Percentiles rank a stretch among this genome's conserved stretches.
These are phyloP conservation scores for Drosophila suzukii DNA, from an alignment of 1,140 invertebrate genomes.

Conservation along the genomic window DNA sequence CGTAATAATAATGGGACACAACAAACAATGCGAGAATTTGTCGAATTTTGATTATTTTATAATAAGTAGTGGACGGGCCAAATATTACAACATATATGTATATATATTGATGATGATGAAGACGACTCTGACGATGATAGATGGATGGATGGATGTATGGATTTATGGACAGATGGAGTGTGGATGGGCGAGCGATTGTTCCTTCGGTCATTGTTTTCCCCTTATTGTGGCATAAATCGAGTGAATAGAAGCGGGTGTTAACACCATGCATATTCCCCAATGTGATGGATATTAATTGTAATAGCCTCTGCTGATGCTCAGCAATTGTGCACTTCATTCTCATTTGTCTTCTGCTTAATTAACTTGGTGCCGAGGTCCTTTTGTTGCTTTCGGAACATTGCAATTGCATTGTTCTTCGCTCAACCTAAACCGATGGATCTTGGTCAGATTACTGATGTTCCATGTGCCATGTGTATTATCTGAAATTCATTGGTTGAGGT, in stretches of 20 bases:
- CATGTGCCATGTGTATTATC: not conserved
- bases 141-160: conserved; percentile 4
- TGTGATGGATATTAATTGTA: conserved; percentile 34
- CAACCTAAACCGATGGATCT: not conserved
- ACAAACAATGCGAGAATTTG: conserved; percentile 22
- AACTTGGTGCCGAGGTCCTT: not conserved
- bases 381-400: not conserved
- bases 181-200: conserved; percentile 1
- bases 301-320: not conserved
- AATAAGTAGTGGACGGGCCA: conserved; percentile 6
- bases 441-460: not conserved
- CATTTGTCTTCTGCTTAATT: conserved; percentile 39
- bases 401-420: conserved; percentile 5
- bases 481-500: not conserved
- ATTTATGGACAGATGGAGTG: not conserved
- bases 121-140: conserved; percentile 16
- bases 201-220: conserved; percentile 3
- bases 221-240: conserved; percentile 8
- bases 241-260: not conserved
- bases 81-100: not conserved
- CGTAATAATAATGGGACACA: conserved; percentile 16
- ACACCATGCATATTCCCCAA: not conserved
- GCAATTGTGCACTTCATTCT: conserved; percentile 6
- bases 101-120: conserved; percentile 14
- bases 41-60: conserved; percentile 46